Base-by-base conservation (phyloP, 2,888 invertebrate genomes). In the Drosophila meridiana region DNA sequence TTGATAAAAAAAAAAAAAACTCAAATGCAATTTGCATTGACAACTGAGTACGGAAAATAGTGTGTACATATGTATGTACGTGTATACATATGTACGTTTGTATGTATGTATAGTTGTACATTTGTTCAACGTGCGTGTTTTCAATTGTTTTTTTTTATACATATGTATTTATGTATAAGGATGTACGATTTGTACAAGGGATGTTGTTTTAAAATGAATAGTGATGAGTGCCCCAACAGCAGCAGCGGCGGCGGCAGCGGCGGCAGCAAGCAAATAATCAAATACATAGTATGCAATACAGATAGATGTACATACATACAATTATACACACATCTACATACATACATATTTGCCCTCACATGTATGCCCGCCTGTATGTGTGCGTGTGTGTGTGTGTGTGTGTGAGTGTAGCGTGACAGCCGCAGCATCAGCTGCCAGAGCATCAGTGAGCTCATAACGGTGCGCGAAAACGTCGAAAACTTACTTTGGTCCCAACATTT, bases 381-480 rank as follows among this genome's bases (percentile, higher is more conserved):
- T n/a, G 40, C 40, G 47, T 28, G 30, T 56, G 40, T 61, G 40
- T 32, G 30, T 42, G 45, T 32, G 11, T 20, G 38, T 67, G 73
- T 65, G 34, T 53, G 69, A 45, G 55, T 69, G 72, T 58, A 79
- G 79, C 76, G 76, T 73, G 80, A 73, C 80, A 73, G 73, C 68
- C 80, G 56, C 79, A 79, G 80, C 79, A 80, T 79, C 79, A 76
- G 80, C 80, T 80, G 78, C 73, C 76, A 57, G 59, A 80, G 70
- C 70, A 60, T 73, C 70, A 80, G 80, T 80, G 79, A 78, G 79
- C 78, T 78, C 78, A 79, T 78, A 78, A 78, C 79, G 73, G 76
- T 78, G 68, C 76, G 76, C 61, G 72, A 76, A 67, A 76, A 68
- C 70, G 76, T 72, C 71, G 58, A 72, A 78, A 76, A 66, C 66